phyloP scores from a whole-genome alignment of 1,140 invertebrate genomes.

The Drosophila nasuta region DNA sequence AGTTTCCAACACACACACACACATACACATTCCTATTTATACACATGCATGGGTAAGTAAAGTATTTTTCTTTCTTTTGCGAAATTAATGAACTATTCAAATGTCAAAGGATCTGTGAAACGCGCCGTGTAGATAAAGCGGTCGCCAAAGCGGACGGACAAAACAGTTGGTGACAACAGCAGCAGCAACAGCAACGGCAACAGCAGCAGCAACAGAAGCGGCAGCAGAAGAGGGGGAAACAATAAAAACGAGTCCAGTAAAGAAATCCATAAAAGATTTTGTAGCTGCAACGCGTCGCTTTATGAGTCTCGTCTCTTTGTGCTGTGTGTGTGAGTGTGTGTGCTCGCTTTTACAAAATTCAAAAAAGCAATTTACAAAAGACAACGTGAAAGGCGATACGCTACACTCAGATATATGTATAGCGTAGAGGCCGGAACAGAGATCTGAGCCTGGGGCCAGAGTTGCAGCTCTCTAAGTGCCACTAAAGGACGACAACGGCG shows the following conservation, averaged over 20 bases:
- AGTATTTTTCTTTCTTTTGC: conserved; percentile 71
- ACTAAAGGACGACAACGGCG: conserved; percentile 62
- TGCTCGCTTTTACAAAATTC: conserved; percentile 79
- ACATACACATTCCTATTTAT: not conserved
- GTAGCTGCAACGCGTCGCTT: conserved; percentile 63
- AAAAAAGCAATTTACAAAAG: conserved; percentile 83
- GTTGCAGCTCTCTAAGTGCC: conserved; percentile 68
- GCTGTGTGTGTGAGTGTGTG: conserved; percentile 24
- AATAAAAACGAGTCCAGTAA: conserved; percentile 78
- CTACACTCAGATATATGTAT: conserved; percentile 10
- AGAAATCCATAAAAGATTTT: conserved; percentile 82
- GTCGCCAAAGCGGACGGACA: conserved; percentile 49
- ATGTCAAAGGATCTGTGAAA: conserved; percentile 78
- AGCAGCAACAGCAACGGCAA: conserved; percentile 23
- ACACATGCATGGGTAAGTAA: conserved; percentile 20
- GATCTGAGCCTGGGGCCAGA: conserved; percentile 36
- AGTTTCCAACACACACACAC: conserved; percentile 60
- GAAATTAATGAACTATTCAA: conserved; percentile 83
- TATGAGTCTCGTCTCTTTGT: conserved; percentile 52
- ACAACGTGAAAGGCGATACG: conserved; percentile 80
- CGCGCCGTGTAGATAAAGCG: conserved; percentile 56
- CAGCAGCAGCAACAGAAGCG: conserved; percentile 54
- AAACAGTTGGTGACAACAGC: conserved; percentile 27
- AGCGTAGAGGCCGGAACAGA: conserved; percentile 25
- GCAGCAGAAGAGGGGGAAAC: conserved; percentile 63